phyloP scores from a whole-genome alignment of 2,888 invertebrate genomes.

The Ypsolopha sequella region DNA sequence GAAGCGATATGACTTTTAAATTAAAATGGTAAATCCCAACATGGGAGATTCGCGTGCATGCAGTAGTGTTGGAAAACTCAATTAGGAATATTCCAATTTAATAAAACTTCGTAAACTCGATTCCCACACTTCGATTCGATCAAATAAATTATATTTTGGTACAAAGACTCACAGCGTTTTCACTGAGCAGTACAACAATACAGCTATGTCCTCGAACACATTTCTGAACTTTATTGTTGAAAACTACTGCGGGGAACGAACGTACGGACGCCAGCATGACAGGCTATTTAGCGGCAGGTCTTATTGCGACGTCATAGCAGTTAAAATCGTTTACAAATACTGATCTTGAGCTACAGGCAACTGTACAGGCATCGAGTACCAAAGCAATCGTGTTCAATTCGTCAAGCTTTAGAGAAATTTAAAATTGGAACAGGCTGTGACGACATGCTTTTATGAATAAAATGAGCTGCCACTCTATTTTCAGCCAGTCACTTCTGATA shows the following conservation, averaged over 20 bases:
- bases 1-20: no score
- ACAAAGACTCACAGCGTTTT: no score
- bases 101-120: no score
- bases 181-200: neutral
- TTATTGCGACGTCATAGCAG: no score
- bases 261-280: neutral
- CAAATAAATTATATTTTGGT: no score
- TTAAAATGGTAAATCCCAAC: no score
- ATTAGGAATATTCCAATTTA: no score
- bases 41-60: no score
- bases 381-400: constrained; percentile 21
- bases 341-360: neutral
- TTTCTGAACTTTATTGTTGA: neutral
- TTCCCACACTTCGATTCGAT: no score
- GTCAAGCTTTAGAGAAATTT: constrained; percentile 25
- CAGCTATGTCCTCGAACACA: neutral
- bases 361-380: neutral
- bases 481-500: neutral
- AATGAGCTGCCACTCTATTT: neutral
- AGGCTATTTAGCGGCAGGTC: no score
- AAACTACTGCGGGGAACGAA: constrained; percentile 1
- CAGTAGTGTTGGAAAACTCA: no score
- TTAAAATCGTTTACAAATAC: no score
- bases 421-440: constrained; percentile 34
- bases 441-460: constrained; percentile 19